Evolutionary conservation across 2,797 vertebrate species (phyloP), one percentile per base, ranked within the genome.

Genomic region (Cryptoblepharus egeriae): DNA sequence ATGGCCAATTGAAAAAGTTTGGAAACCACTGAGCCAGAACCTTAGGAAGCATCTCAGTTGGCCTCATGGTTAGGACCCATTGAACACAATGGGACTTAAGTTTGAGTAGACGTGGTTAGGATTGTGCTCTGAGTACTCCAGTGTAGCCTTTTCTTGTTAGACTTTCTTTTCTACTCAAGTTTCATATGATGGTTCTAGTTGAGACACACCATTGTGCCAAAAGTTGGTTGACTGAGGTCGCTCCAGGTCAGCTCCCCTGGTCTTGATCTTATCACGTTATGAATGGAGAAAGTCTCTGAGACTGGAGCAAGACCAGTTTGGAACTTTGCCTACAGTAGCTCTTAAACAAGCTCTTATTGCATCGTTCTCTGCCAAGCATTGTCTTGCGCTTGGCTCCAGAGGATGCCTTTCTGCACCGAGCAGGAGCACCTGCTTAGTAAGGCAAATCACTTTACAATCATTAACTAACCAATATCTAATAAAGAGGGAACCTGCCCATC

Each of bases 401-500:
- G 6, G 78, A 76, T 68, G 37, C 2, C 5, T 81, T 85, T 80
- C 28, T 86, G 63, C 75, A 63, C 35, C 60, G 52, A 18, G 55
- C 63, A 64, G 18, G 7, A 65, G 82, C 63, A 86, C 88, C 87
- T 89, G 68, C 71, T 83, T 79, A 76, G 86, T 76, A 88, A 85
- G 63, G 52, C 28, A 79, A 93, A 87, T 81, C 79, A 32, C n/a
- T 88, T 22, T 75, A 72, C 35, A 89, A 91, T 88, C 82, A 90
- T 92, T 91, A 91, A 90, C 76, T 0, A 0, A 88, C 67, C 74
- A 70, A 89, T 92, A 85, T 79, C 84, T 90, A 77, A 83, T 83
- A 77, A 87, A 86, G 82, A 32, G 83, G 86, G 39, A 92, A 90
- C 68, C 75, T 91, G 90, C 87, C 83, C 11, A n/a, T 73, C 81